These are phyloP conservation scores for Melipona quadrifasciata DNA, from an alignment of 1,140 invertebrate genomes.

Conservation along the genomic window DNA sequence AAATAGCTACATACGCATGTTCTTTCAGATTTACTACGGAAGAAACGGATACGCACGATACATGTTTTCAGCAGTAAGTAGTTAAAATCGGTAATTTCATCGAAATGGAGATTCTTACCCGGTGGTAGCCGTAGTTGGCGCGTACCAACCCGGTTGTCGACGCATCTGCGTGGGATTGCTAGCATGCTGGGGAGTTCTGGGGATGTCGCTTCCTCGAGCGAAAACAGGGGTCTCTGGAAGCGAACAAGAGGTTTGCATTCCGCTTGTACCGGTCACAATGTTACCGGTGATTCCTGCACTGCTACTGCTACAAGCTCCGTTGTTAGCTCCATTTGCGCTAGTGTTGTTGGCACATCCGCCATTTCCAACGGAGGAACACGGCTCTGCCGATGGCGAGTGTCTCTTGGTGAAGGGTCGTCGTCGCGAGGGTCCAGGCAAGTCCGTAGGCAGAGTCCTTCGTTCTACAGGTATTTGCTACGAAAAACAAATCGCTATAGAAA, in stretches of 20 bases:
- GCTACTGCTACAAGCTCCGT: slow-evolving; percentile 81
- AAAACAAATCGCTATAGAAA: background rate
- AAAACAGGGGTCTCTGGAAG: slow-evolving; percentile 92
- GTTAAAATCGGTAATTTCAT: background rate
- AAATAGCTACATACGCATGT: background rate
- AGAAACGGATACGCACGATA: background rate
- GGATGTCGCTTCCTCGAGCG: slow-evolving; percentile 89
- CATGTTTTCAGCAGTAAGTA: too few relatives aligned
- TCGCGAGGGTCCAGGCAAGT: slow-evolving; percentile 83
- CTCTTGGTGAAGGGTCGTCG: slow-evolving; percentile 80
- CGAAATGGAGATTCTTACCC: slow-evolving; percentile 66
- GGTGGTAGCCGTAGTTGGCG: slow-evolving; percentile 78
- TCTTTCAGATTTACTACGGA: background rate
- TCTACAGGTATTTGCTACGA: slow-evolving; percentile 83
- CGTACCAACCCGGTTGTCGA: slow-evolving; percentile 79
- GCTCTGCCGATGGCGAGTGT: slow-evolving; percentile 81
- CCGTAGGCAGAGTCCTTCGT: slow-evolving; percentile 87
- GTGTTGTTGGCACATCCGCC: slow-evolving; percentile 72
- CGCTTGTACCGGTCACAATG: slow-evolving; percentile 68
- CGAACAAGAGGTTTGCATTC: slow-evolving; percentile 90
- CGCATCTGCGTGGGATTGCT: slow-evolving; percentile 77
- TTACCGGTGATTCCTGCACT: slow-evolving; percentile 76
- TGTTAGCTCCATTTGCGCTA: slow-evolving; percentile 68
- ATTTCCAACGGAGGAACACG: slow-evolving; percentile 78
- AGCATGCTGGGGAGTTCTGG: slow-evolving; percentile 86